A percentile compares a stretch with the other conserved stretches of the same genome.
phyloP scores from a whole-genome alignment of 2,888 invertebrate genomes.

The Euclidia mi region DNA sequence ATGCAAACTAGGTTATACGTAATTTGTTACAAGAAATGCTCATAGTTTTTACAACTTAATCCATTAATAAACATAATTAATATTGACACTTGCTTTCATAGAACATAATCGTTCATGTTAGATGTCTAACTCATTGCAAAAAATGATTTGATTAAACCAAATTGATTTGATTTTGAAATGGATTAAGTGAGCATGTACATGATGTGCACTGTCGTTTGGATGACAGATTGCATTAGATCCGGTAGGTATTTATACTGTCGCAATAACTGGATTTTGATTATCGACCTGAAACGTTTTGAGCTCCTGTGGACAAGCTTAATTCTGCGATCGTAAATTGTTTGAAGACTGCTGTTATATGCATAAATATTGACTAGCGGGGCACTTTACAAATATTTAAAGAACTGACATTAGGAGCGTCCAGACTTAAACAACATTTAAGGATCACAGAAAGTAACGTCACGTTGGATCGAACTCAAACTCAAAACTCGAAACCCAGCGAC shows the following conservation, averaged over 20 bases:
- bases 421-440: too few relatives aligned
- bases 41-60: constrained; percentile 4
- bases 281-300: too few relatives aligned
- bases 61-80: constrained; percentile 38
- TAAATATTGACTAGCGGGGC: too few relatives aligned
- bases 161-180: constrained; percentile 45
- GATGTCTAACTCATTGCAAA: constrained; percentile 30
- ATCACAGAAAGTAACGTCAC: too few relatives aligned
- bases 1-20: neutral
- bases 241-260: neutral
- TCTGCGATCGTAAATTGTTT: too few relatives aligned
- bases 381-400: too few relatives aligned
- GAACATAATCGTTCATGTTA: constrained; percentile 33
- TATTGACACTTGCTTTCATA: constrained; percentile 43
- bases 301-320: too few relatives aligned
- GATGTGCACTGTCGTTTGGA: neutral
- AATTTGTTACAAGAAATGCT: neutral
- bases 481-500: too few relatives aligned
- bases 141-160: constrained; percentile 36
- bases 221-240: constrained; percentile 4
- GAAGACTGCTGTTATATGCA: too few relatives aligned
- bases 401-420: too few relatives aligned
- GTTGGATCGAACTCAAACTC: too few relatives aligned
- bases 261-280: too few relatives aligned
- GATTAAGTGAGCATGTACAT: neutral